phyloP scores from a whole-genome alignment of 2,888 invertebrate species.

The Netelia virgata region DNA sequence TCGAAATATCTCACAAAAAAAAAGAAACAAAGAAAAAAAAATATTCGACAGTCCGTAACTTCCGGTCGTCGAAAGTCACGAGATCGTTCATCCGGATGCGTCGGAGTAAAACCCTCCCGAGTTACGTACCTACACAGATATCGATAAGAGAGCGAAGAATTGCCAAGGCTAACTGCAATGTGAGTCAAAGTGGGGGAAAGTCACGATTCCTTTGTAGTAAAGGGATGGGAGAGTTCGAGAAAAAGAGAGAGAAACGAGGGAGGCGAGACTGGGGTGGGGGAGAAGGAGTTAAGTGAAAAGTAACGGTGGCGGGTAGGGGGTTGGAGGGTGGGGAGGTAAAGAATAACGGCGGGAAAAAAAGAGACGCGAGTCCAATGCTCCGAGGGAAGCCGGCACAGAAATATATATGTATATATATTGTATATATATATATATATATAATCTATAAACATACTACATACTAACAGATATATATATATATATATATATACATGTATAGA shows the following conservation, averaged over 20 bases:
- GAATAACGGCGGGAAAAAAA: slow-evolving; percentile 54
- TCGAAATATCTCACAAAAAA: background rate
- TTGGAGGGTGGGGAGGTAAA: slow-evolving; percentile 12
- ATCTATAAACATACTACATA: background rate
- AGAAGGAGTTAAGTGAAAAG: slow-evolving; percentile 3
- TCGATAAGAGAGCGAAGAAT: slow-evolving; percentile 20
- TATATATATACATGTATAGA: slow-evolving; percentile 15
- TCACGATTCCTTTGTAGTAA: background rate
- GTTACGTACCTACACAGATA: slow-evolving; percentile 4
- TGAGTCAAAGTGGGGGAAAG: background rate
- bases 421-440: slow-evolving; percentile 12
- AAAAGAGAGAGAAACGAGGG: slow-evolving; percentile 32
- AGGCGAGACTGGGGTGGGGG: slow-evolving; percentile 27
- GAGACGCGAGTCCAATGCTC: slow-evolving; percentile 61
- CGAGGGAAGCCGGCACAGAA: slow-evolving; percentile 50
- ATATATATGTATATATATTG: slow-evolving; percentile 32
- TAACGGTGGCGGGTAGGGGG: background rate
- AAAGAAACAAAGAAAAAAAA: background rate
- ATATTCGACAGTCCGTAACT: slow-evolving; percentile 6
- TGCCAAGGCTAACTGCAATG: slow-evolving; percentile 10
- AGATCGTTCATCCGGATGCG: slow-evolving; percentile 22
- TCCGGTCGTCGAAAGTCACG: slow-evolving; percentile 25
- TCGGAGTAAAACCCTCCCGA: background rate
- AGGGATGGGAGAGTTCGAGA: slow-evolving; percentile 41
- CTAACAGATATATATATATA: background rate